A percentile compares a stretch with the other conserved stretches of the same genome.
Evolutionary conservation across 2,797 vertebrate species (phyloP).

Genomic region (Acanthurus tractus): DNA sequence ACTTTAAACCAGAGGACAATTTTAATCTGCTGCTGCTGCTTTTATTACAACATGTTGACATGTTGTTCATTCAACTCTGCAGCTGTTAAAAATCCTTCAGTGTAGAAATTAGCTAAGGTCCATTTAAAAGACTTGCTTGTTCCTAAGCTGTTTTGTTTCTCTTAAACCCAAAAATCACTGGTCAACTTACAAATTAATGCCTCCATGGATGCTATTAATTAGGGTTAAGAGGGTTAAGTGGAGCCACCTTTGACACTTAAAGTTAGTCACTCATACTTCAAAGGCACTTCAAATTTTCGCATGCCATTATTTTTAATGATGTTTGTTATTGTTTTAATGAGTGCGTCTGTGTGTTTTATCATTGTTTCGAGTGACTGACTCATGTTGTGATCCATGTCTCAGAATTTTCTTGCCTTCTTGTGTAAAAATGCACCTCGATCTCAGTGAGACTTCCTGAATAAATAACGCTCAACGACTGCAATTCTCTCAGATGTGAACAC

Average conservation of each 20-base stretch:
- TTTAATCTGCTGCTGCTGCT: neutral
- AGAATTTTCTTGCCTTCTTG: neutral
- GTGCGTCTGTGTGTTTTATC: neutral
- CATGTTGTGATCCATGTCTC: neutral
- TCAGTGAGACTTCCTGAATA: conserved; percentile 28
- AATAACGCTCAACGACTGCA: conserved; percentile 27
- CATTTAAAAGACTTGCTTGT: neutral
- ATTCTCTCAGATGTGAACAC: conserved; percentile 21
- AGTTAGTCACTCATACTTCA: no score
- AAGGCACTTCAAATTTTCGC: no score
- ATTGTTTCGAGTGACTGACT: neutral
- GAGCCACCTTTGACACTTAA: no score
- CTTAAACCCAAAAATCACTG: conserved; percentile 2
- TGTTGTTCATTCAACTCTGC: neutral
- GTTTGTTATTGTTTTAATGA: neutral
- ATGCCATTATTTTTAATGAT: no score
- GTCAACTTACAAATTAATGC: conserved; percentile 8
- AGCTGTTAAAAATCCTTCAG: neutral
- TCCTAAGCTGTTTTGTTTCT: neutral
- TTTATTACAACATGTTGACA: neutral
- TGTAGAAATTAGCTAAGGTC: conserved; percentile 22
- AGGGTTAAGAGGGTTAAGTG: neutral
- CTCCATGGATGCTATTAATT: neutral
- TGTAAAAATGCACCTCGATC: conserved; percentile 22
- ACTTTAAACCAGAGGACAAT: conserved; percentile 5